These are phyloP conservation scores for Taenioides sp. DNA, from an alignment of 2,797 vertebrate species.

Conservation along the genomic window DNA sequence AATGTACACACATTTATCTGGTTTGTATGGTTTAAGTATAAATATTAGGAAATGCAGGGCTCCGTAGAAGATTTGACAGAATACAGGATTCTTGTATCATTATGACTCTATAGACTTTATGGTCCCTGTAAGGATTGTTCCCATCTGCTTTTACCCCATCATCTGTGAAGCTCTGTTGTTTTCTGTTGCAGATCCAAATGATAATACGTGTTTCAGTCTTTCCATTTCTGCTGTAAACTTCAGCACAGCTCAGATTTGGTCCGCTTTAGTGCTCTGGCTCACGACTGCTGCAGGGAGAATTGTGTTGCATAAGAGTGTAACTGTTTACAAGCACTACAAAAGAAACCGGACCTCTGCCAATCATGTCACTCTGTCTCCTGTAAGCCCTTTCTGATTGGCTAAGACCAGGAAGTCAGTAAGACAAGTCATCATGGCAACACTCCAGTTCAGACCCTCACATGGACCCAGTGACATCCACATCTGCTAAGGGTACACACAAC, in stretches of 20 bases:
- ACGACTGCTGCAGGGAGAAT: slow-evolving; percentile 41
- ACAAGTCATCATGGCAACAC: slow-evolving; percentile 55
- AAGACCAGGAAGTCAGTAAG: slow-evolving; percentile 18
- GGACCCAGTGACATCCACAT: slow-evolving; percentile 54
- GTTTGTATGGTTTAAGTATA: too few relatives aligned
- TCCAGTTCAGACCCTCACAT: slow-evolving; percentile 47
- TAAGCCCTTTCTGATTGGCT: slow-evolving; percentile 51
- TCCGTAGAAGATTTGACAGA: background rate
- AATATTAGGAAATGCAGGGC: too few relatives aligned
- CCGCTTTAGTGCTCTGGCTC: slow-evolving; percentile 24
- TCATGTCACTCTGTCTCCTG: slow-evolving; percentile 34
- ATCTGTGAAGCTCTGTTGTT: background rate
- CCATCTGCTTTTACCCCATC: background rate
- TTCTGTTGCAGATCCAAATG: background rate
- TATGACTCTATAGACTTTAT: background rate
- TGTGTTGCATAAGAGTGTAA: slow-evolving; percentile 39
- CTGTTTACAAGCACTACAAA: slow-evolving; percentile 28
- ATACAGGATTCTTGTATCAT: background rate
- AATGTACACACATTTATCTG: too few relatives aligned
- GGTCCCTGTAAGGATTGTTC: background rate
- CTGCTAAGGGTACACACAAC: slow-evolving; percentile 36
- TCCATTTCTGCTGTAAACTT: slow-evolving; percentile 11
- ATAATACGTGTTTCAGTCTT: background rate
- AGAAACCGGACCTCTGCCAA: slow-evolving; percentile 43
- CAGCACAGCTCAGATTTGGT: slow-evolving; percentile 17